Evolutionary conservation across 1,140 invertebrate species (phyloP), one percentile per base, ranked within the genome.

Genomic region (Drosophila bocki): DNA sequence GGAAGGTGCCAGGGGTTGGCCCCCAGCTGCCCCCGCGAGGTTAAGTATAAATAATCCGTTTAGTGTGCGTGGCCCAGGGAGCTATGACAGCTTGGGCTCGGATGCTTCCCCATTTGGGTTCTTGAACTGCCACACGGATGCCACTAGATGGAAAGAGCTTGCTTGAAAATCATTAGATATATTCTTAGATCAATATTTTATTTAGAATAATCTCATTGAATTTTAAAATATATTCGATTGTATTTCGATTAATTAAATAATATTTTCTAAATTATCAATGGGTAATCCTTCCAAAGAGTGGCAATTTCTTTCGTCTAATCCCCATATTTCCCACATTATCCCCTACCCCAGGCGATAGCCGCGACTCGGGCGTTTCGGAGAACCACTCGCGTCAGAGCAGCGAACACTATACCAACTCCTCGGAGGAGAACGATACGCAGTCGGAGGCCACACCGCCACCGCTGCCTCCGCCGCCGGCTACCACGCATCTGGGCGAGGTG

Each of bases 361-460:
- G 96, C 53, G 96, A 97, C 91, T 97, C 96, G 0, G 96, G 96
- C 1, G 96, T 97, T 42, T 95, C 95, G 2, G 95, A 95, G 45
- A 95, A 95, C 74, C 96, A 97, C 80, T 96, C 96, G 79, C 95
- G 96, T 61, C 96, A 97, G 82, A 96, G 96, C 86, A 96, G 96
- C 91, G 96, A 97, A 63, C 92, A 90, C 65, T 91, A 91, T 44
- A 85, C 91, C 35, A 88, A 83, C 72, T 91, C 93, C 56, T 92
- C 83, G 11, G 82, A 93, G 68, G 92, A 93, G 71, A 88, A 92
- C 58, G 93, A 93, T 58, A 90, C 86, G 7, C 86, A 71, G 15
- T 91, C 91, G 35, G 91, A 92, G 50, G 83, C 91, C 44, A 91
- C 81, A 8, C 82, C 85, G 15, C 83, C 88, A 51, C 72, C 90